Conservation (phyloP, 2,797 vertebrate species). For the Halcyon smyrnensis region DNA sequence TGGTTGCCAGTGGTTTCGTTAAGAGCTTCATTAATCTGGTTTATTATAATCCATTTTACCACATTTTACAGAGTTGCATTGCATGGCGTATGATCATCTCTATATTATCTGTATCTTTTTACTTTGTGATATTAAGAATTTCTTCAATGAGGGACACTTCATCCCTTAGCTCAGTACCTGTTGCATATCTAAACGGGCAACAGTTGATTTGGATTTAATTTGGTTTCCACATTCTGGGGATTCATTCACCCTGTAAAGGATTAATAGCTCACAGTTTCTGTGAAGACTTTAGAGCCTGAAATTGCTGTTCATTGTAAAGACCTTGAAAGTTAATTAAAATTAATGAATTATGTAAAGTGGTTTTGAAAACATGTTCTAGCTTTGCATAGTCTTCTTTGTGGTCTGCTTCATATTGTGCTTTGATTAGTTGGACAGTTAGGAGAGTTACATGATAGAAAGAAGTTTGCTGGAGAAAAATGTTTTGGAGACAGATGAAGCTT, state of each 20-base stretch:
- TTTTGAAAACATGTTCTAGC: neutral
- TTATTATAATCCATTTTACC: neutral
- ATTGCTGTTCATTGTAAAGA: neutral
- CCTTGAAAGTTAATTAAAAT: neutral
- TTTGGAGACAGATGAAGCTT: neutral
- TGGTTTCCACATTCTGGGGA: neutral
- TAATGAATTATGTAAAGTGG: neutral
- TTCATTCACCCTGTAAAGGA: neutral
- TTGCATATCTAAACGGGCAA: neutral
- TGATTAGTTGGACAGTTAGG: neutral
- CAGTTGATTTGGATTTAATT: neutral
- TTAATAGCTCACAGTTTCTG: neutral
- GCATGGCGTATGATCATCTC: neutral
- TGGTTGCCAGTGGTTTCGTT: neutral
- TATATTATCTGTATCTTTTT: neutral
- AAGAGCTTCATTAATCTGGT: neutral
- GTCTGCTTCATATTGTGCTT: neutral
- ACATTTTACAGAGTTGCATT: neutral
- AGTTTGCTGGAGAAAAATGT: neutral
- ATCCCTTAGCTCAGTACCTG: neutral
- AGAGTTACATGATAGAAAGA: neutral
- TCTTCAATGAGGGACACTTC: neutral
- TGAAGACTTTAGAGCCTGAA: neutral
- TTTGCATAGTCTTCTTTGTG: neutral
- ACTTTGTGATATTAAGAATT: neutral